phyloP scores from a whole-genome alignment of 2,888 invertebrate species.

The Ornithoptera priamus region DNA sequence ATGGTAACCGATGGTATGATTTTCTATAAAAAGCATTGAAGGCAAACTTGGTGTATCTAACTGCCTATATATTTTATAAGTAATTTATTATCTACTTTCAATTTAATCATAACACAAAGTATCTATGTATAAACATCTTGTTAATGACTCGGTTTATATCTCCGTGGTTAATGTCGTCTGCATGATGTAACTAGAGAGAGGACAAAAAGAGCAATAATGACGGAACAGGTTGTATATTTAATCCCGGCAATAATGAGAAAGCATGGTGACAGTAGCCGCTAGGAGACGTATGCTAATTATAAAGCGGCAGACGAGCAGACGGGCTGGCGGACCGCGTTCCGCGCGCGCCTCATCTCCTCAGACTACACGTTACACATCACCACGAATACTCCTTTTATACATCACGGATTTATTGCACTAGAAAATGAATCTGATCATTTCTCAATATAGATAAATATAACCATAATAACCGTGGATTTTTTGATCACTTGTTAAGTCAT shows the following conservation, averaged over 20 bases:
- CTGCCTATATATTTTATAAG: not conserved
- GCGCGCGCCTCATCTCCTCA: slow-evolving; percentile 24
- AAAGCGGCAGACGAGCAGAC: slow-evolving; percentile 23
- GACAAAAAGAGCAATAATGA: slow-evolving; percentile 7
- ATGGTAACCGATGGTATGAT: not conserved
- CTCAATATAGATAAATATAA: slow-evolving; percentile 2
- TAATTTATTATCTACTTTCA: not conserved
- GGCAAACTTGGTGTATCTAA: not conserved
- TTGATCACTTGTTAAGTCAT: not conserved
- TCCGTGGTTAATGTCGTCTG: not conserved
- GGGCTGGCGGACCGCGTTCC: slow-evolving; percentile 25
- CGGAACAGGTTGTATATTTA: slow-evolving; percentile 17
- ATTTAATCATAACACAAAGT: not conserved
- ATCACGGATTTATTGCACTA: slow-evolving; percentile 14
- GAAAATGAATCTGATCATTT: slow-evolving; percentile 17
- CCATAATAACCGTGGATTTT: not conserved
- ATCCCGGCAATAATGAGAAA: slow-evolving; percentile 13
- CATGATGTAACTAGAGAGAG: not conserved
- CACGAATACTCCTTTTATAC: slow-evolving; percentile 22
- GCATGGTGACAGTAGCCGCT: slow-evolving; percentile 16
- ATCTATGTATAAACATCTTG: not conserved
- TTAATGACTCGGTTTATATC: not conserved
- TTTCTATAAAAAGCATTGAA: not conserved
- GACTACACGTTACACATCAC: slow-evolving; percentile 18
- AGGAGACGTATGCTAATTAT: slow-evolving; percentile 29